Base-by-base conservation (phyloP, 2,113 vertebrate genomes). In the Psilopogon haemacephalus region DNA sequence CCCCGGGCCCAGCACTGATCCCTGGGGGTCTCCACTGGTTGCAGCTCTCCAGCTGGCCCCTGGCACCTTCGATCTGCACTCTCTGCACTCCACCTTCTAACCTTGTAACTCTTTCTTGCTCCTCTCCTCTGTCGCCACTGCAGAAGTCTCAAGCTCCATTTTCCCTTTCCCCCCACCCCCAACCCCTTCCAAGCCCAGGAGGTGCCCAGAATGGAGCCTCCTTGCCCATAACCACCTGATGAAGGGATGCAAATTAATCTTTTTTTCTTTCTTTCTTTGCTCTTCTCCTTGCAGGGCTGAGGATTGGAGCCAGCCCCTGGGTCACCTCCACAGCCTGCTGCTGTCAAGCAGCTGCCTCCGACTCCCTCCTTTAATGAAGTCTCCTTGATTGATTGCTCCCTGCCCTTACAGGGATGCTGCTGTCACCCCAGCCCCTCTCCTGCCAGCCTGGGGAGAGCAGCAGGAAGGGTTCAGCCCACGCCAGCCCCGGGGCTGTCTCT, bases 231-330 rank as follows among this genome's bases (percentile, higher is more conserved):
- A 62, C 2, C 5, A 33, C 8, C 14, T 65, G 80, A 92, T 91
- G 82, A 82, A 67, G 42, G 92, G 82, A 92, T 56, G 70, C 85
- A 92, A 71, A 89, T 46, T n/a, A 16, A n/a, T n/a, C n/a, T n/a
- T n/a, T n/a, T 52, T 46, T 21, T 70, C 10, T 46, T 46, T 46
- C 46, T n/a, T n/a, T n/a, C n/a, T n/a, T n/a, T 21, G 21, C 46
- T 23, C 40, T 70, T 93, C 68, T 70, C 65, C 72, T 78, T 68
- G 59, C 19, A 24, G 35, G 21, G 5, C 59, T 2, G 9, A n/a
- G 16, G 91, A 74, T 33, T 75, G 79, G 58, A 91, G 92, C 55
- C 63, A 68, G 76, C 50, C 54, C 54, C 52, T 56, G 69, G 68
- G 75, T 67, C 95, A 91, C 89, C 86, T 76, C 69, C 8, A 35